Conservation (phyloP, 2,888 invertebrate species). For the Didymodactylos carnosus region DNA sequence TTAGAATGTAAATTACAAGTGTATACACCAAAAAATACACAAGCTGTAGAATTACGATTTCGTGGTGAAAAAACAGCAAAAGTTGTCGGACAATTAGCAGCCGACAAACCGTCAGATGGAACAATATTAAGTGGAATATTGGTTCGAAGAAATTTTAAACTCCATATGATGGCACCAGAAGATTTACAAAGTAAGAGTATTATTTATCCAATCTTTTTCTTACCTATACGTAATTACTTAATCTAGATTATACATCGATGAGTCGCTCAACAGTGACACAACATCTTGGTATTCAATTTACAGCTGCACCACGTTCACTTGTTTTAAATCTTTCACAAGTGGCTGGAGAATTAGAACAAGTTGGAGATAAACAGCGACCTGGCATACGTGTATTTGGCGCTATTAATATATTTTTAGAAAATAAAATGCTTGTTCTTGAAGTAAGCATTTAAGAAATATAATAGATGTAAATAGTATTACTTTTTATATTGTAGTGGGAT, state of each 20-base stretch:
- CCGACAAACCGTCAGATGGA: not conserved
- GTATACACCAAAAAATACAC: slow-evolving; percentile 87
- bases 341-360: slow-evolving; percentile 21
- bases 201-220: slow-evolving; percentile 32
- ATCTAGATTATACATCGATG: slow-evolving; percentile 77
- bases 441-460: slow-evolving; percentile 29
- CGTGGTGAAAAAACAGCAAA: slow-evolving; percentile 94
- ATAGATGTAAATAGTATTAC: not conserved
- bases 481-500: slow-evolving; percentile 54
- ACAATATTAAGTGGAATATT: slow-evolving; percentile 48
- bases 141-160: slow-evolving; percentile 91
- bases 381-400: slow-evolving; percentile 56
- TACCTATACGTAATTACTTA: slow-evolving; percentile 4
- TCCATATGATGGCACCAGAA: slow-evolving; percentile 69
- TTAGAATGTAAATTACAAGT: slow-evolving; percentile 53
- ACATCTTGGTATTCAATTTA: slow-evolving; percentile 69
- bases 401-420: slow-evolving; percentile 59
- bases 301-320: slow-evolving; percentile 45
- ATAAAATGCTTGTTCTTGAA: slow-evolving; percentile 63
- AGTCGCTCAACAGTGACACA: slow-evolving; percentile 77
- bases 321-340: slow-evolving; percentile 34
- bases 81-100: slow-evolving; percentile 37
- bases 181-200: slow-evolving; percentile 53
- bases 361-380: slow-evolving; percentile 31
- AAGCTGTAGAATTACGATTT: slow-evolving; percentile 73